Evolutionary conservation across 1,140 invertebrate genomes (phyloP), one percentile per base, ranked within the genome.

Genomic region (Drosophila lini): DNA sequence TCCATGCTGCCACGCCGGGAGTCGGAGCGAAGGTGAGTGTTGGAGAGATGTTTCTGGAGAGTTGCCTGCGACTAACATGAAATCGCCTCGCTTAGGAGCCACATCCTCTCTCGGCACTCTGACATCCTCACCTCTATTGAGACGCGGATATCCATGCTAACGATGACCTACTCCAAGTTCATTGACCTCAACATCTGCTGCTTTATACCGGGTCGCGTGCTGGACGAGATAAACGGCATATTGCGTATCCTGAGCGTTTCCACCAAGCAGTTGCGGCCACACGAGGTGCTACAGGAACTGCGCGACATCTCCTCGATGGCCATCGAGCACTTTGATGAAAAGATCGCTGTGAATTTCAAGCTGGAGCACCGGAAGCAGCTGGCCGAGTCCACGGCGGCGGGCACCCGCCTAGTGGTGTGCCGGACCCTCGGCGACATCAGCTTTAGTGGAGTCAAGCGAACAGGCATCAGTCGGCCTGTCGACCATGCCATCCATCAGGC

Each of bases 241-340:
- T 93, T 98, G 25, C 92, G 93, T 47, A 93, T 96, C 22, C 94
- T 98, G 38, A 94, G 95, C 71, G 93, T 94, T 15, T 94, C 94
- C 10, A 94, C 94, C 59, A 95, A 94, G 8, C 95, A 95, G 4
- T 95, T 97, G 1, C 93, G 96, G 16, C 95, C 97, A 0, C 96
- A 97, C 88, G 97, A 98, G 92, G 95, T 98, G 3, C 93, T 98
- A 0, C 97, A 98, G 91, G 97, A 98, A 91, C 85, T 98, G 2
- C 93, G 97, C 2, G 98, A 98, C 86, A 97, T 98, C 58, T 98
- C 97, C 13, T 98, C 97, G 31, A 98, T 98, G 98, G 97, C 97
- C 1, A 98, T 98, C 94, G 98, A 99, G 90, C 97, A 98, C 93
- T 99, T 99, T 93, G 97, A 98, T 91, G 97, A 98, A 78, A 96